These are phyloP conservation scores for Labrus mixtus DNA, from an alignment of 2,113 vertebrate genomes.

Conservation along the genomic window DNA sequence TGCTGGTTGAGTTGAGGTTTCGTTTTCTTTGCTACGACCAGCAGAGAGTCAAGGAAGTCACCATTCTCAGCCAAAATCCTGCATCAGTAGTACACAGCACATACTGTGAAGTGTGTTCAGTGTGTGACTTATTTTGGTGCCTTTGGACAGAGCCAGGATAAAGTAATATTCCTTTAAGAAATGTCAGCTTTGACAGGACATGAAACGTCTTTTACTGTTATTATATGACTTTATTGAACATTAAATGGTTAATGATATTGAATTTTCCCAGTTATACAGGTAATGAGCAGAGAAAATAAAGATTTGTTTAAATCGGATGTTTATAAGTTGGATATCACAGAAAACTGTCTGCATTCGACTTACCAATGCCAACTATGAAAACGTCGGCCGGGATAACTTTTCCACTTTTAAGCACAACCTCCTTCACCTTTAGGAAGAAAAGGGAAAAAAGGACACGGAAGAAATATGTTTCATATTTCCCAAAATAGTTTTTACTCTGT, in stretches of 20 bases:
- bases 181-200: too few relatives aligned
- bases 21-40: neutral
- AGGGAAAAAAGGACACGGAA: neutral
- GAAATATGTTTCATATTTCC: neutral
- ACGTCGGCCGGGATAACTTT: constrained; percentile 82
- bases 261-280: too few relatives aligned
- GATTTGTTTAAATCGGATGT: too few relatives aligned
- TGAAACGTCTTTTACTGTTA: neutral
- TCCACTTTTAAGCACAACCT: constrained; percentile 82
- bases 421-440: constrained; percentile 79
- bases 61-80: too few relatives aligned
- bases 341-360: constrained; percentile 35
- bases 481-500: neutral
- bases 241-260: too few relatives aligned
- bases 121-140: neutral
- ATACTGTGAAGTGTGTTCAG: neutral
- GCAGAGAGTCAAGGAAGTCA: too few relatives aligned
- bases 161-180: too few relatives aligned
- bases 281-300: too few relatives aligned
- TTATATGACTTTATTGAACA: neutral
- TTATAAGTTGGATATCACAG: neutral
- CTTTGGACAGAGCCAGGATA: neutral
- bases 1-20: too few relatives aligned
- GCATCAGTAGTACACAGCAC: too few relatives aligned
- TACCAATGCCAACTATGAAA: constrained; percentile 87